Percentiles rank a stretch among this genome's conserved stretches.
Conservation (phyloP, 2,888 invertebrate genomes). For the Eupithecia insigniata region DNA sequence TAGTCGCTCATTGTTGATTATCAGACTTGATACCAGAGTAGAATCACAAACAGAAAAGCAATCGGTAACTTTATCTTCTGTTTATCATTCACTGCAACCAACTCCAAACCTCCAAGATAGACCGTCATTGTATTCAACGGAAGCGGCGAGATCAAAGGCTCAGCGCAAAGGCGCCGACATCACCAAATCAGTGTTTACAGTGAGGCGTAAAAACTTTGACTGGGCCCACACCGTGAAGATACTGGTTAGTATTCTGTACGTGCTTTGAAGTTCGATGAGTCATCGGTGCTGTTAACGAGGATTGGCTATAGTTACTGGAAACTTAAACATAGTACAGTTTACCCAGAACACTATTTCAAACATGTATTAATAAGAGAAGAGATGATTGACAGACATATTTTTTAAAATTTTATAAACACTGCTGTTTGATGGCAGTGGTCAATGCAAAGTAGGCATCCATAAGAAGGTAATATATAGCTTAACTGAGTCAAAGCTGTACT, state of each 20-base stretch:
- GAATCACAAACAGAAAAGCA: slow-evolving; percentile 11
- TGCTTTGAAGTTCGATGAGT: slow-evolving; percentile 64
- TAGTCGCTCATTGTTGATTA: slow-evolving; percentile 12
- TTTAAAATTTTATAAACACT: too few relatives aligned
- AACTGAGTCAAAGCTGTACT: too few relatives aligned
- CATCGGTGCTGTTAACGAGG: slow-evolving; percentile 57
- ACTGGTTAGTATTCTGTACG: slow-evolving; percentile 39
- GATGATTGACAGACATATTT: not conserved
- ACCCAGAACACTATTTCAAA: not conserved
- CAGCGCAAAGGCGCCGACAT: slow-evolving; percentile 56
- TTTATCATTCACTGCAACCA: slow-evolving; percentile 43
- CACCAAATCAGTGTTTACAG: slow-evolving; percentile 73
- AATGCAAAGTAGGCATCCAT: not conserved
- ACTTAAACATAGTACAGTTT: slow-evolving; percentile 34
- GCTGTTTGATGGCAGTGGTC: not conserved
- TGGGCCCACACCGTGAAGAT: slow-evolving; percentile 61
- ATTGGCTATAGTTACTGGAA: slow-evolving; percentile 39
- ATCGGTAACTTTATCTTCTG: slow-evolving; percentile 48
- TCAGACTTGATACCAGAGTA: slow-evolving; percentile 2
- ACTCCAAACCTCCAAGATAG: slow-evolving; percentile 57
- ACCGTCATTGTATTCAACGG: slow-evolving; percentile 71
- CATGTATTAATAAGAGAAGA: not conserved
- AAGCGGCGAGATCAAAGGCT: slow-evolving; percentile 77
- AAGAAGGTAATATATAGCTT: not conserved
- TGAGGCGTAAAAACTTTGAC: slow-evolving; percentile 69